Base-by-base conservation (phyloP, 1,140 invertebrate genomes). In the Apis dorsata region DNA sequence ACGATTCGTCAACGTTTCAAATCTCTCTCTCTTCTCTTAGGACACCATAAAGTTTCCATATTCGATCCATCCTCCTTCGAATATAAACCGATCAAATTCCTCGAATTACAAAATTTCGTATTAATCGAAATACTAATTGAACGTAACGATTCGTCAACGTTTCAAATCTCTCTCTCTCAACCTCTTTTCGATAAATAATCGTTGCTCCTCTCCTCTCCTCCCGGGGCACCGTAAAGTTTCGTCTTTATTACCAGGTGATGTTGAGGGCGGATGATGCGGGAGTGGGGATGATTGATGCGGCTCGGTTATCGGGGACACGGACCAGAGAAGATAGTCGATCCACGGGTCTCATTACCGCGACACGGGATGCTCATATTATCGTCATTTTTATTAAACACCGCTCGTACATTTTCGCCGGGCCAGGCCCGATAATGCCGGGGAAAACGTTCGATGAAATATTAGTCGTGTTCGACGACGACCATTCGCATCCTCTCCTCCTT, bases 291-390 rank as follows among this genome's bases (percentile, higher is more conserved):
- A 94, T 94, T 92, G 93, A 94, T 94, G 93, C 90, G 84, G 75
- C n/a, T 34, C 69, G 86, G 88, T 94, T 94, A 94, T 94, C 93
- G 90, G 88, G 79, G 89, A 94, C 93, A 94, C 79, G 92, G 91
- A 82, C 91, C 89, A 80, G 83, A 73, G 82, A 88, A 86, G 91
- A 93, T 93, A 93, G 91, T 73, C 89, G 81, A 88, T 90, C 88
- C 90, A 81, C 70, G 84, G 86, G 87, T 90, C 93, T 93, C 92
- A 93, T 94, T 93, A 93, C 91, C 89, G 86, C 85, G 89, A 94
- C 93, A 93, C 85, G 90, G 91, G 92, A 93, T 94, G 92, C 93
- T 93, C 92, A 92, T 93, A 93, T 93, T 92, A 93, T 93, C 92
- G 91, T 92, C 91, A 93, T 93, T 93, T 91, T 93, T 93, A 93